Evolutionary conservation across 2,113 vertebrate species (phyloP), one percentile per base, ranked within the genome.

Genomic region (Poeciliopsis turrubarensis): DNA sequence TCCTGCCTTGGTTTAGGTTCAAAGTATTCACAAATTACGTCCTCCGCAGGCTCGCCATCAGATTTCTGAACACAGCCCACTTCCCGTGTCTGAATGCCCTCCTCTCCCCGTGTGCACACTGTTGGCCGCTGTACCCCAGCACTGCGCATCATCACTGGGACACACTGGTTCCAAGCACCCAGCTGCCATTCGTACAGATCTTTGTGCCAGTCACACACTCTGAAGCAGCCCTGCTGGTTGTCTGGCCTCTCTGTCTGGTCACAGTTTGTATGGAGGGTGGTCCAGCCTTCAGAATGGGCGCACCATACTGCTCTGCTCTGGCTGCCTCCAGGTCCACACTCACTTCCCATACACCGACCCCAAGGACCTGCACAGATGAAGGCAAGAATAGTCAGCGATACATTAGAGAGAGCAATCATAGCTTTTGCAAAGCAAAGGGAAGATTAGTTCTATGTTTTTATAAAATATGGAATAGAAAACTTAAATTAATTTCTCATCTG

Each of bases 301-400:
- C 98, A 99, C 98, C 98, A 99, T 11, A 99, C 97, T 0, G 97
- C 96, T 71, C 98, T 89, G 0, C 96, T 98, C 88, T 99, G 98
- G 81, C 96, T 96, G 61, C 98, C 98, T 3, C 97, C 98, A 0
- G 96, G 97, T 8, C 98, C 98, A 0, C 98, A 99, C 4, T 97
- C 97, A 1, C 96, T 97, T 62, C 98, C 98, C 97, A 99, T 99
- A 79, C 98, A 99, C 13, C 97, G 93, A 29, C 97, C 98, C 98
- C 98, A 99, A 0, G 96, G 96, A 85, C 98, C 98, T 99, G 87
- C 22, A 80, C 89, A 91, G 41, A 66, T 54, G 37, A 70, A 57
- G 60, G 73, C 4, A 69, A 72, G 8, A 73, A 7, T 27, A 25
- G 60, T 79, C 12, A 81, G 47, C 10, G 10, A 78, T 47, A 75